Base-by-base conservation (phyloP, 2,888 invertebrate genomes). In the Mesorhabditis sp. region DNA sequence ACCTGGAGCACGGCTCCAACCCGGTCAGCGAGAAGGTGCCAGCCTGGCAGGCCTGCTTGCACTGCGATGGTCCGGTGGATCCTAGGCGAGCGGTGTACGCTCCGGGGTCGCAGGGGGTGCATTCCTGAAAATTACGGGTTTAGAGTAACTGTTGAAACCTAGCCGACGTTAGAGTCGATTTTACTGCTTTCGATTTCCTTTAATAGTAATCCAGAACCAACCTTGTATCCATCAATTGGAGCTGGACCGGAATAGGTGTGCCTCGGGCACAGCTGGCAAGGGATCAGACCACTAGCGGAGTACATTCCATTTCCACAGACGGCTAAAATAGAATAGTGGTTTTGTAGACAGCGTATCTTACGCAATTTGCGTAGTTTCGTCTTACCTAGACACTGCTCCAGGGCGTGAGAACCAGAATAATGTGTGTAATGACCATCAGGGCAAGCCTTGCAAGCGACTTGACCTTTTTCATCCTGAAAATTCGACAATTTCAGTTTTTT, bases 251-350 rank as follows among this genome's bases (percentile, higher is more conserved):
- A 74, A 87, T 91, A 96, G 74, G 94, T 94, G 86, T 95, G 94
- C 78, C 93, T 90, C 3, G 95, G 93, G 87, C 95, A 96, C 86
- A 95, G 94, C 72, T 94, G 88, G 85, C 96, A 96, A 42, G 96
- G 94, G 5, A 95, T 94, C 79, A 95, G 89, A 65, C 95, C 95
- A 15, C 94, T 94, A 28, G 94, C 93, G 2, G 94, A 95, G 87
- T 94, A 95, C 42, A 95, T 95, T 72, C 96, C 96, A 85, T 92
- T 94, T 41, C 95, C 95, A 85, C 95, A 96, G 10, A 95, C 94
- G 2, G 95, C 86, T 86, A 71, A 68, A 80, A 72, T 45, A 45
- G 10, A 41, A 65, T 13, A 28, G 10, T 64, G n/a, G 13, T 67
- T 67, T 41, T 15, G 13, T 13, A 43, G 15, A 41, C 64, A 15